Percentiles rank a stretch among this genome's conserved stretches.
phyloP scores from a whole-genome alignment of 2,888 invertebrate species.

The Copidosoma aretas region DNA sequence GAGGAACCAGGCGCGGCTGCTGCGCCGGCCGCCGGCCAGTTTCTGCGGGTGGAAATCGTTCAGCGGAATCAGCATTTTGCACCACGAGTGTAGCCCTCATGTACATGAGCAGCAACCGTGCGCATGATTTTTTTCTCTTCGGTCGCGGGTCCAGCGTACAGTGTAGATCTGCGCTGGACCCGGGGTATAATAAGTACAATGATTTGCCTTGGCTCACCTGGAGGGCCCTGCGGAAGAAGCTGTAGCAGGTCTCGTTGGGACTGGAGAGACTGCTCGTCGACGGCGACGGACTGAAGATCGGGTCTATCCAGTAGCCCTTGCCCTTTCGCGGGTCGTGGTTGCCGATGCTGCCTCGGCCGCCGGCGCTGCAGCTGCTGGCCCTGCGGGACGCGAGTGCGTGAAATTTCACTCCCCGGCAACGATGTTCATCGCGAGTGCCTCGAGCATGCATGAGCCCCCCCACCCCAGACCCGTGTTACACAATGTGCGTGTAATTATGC shows the following conservation, averaged over 20 bases:
- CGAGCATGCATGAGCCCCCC: not conserved
- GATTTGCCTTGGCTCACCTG: slow-evolving; percentile 63
- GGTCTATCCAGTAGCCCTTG: slow-evolving; percentile 71
- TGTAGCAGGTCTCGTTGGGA: slow-evolving; percentile 93
- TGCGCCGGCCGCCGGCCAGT: slow-evolving; percentile 74
- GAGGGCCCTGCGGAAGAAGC: slow-evolving; percentile 87
- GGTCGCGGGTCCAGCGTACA: too few species aligned
- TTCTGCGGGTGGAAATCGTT: slow-evolving; percentile 64
- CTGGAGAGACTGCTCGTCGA: slow-evolving; percentile 89
- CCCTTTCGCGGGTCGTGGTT: slow-evolving; percentile 64
- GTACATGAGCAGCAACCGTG: slow-evolving; percentile 4
- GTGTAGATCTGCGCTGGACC: too few species aligned
- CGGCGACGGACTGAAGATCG: slow-evolving; percentile 65
- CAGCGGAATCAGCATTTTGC: not conserved
- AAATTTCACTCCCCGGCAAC: too few species aligned
- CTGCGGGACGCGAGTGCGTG: too few species aligned
- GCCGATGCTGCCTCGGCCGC: slow-evolving; percentile 46
- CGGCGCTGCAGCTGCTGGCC: not conserved
- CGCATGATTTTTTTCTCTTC: too few species aligned
- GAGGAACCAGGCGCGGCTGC: slow-evolving; percentile 76
- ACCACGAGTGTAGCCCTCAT: not conserved
- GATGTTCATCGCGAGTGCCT: too few species aligned
- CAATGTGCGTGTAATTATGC: too few species aligned
- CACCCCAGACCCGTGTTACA: too few species aligned
- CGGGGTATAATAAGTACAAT: not conserved